These are phyloP conservation scores for Drosophila eugracilis DNA, from an alignment of 1,140 invertebrate genomes.

Conservation along the genomic window DNA sequence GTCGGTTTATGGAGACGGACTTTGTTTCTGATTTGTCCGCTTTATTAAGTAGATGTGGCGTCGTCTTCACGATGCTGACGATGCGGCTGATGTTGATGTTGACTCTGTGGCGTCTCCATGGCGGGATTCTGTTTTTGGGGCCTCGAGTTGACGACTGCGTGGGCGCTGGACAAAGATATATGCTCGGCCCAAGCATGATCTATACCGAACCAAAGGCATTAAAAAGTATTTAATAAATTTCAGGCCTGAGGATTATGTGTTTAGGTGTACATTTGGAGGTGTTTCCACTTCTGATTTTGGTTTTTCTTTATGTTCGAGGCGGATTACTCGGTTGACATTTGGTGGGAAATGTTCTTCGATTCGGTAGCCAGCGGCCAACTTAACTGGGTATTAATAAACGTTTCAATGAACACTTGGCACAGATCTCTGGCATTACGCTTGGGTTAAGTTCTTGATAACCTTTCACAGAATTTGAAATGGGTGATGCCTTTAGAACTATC, in stretches of 20 bases:
- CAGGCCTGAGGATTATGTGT: constrained; percentile 65
- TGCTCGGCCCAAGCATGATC: constrained; percentile 37
- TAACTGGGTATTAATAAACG: constrained; percentile 64
- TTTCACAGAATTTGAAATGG: constrained; percentile 22
- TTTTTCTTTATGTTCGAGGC: constrained; percentile 32
- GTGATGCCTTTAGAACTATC: constrained; percentile 24
- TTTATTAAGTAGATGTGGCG: constrained; percentile 70
- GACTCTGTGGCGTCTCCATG: constrained; percentile 50
- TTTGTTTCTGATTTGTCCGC: constrained; percentile 77
- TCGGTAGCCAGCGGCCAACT: constrained; percentile 26
- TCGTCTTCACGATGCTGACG: constrained; percentile 38
- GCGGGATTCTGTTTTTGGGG: constrained; percentile 47
- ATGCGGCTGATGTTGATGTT: constrained; percentile 13
- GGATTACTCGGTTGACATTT: constrained; percentile 62
- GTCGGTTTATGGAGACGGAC: constrained; percentile 33
- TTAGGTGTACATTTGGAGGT: constrained; percentile 40
- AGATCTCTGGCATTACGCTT: constrained; percentile 36
- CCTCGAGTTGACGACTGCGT: constrained; percentile 53
- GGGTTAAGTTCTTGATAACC: constrained; percentile 62
- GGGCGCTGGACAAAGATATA: constrained; percentile 69
- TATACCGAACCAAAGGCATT: constrained; percentile 57
- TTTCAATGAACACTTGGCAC: constrained; percentile 58
- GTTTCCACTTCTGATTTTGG: constrained; percentile 34
- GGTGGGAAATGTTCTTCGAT: constrained; percentile 72
- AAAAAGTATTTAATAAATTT: constrained; percentile 82